Base-by-base conservation (phyloP, 2,888 invertebrate species). In the Yponomeuta sedellus region DNA sequence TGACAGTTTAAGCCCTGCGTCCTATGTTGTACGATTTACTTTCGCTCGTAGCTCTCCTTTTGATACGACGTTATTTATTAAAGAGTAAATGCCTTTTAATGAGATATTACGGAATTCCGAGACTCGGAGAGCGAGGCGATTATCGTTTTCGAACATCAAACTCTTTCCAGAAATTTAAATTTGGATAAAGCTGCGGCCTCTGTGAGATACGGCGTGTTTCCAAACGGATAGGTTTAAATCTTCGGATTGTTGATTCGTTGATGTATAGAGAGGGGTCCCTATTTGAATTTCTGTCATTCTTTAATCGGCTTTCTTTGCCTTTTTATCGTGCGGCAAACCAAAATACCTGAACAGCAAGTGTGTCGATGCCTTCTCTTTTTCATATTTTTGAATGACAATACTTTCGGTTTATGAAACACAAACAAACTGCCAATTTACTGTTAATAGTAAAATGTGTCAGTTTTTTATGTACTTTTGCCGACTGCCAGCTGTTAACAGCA, bases 151-250 rank as follows among this genome's bases (percentile, higher is more conserved):
- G 78, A 81, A 82, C 83, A 82, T 83, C 85, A 82, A 86, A 87
- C 86, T 86, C 83, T 87, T 88, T 85, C 82, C 83, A 86, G 85
- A 86, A 86, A 83, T 85, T 83, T 86, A 87, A 86, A 87, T 88
- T 86, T 85, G 80, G 86, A 85, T 85, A 78, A 79, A 77, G 74
- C 72, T 73, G 74, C 78, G 75, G 75, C 76, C 77, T 82, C 82
- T 84, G 86, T 87, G 83, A 86, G 82, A 83, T 83, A 86, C 82
- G 81, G 80, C 77, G 82, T 84, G 82, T 83, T 81, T 81, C 81
- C 73, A 77, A 82, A 83, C 80, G 78, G 72, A 81, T 81, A 78
- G 79, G 79, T 84, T 86, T 83, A 78, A 78, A 79, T 86, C 83
- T 81, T 82, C 77, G 82, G 79, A 80, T 82, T 79, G 81, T 52